A percentile compares a stretch with the other conserved stretches of the same genome.
Evolutionary conservation across 2,113 vertebrate genomes (phyloP).

Genomic region (Ifrita kowaldi): DNA sequence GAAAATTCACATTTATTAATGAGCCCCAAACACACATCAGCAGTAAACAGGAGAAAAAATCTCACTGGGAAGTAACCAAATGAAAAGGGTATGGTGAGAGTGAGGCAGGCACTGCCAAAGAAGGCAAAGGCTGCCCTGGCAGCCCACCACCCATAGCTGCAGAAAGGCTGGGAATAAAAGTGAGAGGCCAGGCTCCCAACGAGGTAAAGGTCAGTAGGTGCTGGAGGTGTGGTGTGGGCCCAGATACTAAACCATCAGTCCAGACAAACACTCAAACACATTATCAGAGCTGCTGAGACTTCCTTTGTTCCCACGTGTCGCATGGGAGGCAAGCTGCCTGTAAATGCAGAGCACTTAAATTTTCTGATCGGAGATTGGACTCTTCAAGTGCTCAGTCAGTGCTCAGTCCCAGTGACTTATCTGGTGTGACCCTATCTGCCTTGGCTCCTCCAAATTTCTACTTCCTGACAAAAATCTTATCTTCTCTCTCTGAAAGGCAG

Average conservation of each 20-base stretch:
- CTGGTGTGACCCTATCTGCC: neutral
- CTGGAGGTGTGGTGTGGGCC: neutral
- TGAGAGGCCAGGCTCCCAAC: neutral
- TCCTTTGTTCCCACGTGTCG: fast-evolving
- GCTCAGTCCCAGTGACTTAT: neutral
- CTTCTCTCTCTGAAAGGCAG: neutral
- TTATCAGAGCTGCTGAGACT: neutral
- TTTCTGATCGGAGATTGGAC: neutral
- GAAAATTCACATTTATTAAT: neutral
- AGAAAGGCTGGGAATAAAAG: neutral
- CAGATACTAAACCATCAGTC: neutral
- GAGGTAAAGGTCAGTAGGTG: neutral
- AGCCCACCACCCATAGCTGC: neutral
- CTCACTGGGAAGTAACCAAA: neutral
- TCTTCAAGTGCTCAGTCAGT: neutral
- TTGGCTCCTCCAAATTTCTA: neutral
- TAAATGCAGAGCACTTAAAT: neutral
- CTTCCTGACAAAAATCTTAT: neutral
- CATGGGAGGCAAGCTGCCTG: neutral
- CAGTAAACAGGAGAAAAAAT: neutral
- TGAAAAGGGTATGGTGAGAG: neutral
- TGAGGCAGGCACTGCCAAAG: fast-evolving
- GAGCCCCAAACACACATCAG: neutral
- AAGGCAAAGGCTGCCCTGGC: neutral
- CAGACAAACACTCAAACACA: neutral